Evolutionary conservation across 2,797 vertebrate species (phyloP).

Genomic region (Neosilurus mollespiculum): DNA sequence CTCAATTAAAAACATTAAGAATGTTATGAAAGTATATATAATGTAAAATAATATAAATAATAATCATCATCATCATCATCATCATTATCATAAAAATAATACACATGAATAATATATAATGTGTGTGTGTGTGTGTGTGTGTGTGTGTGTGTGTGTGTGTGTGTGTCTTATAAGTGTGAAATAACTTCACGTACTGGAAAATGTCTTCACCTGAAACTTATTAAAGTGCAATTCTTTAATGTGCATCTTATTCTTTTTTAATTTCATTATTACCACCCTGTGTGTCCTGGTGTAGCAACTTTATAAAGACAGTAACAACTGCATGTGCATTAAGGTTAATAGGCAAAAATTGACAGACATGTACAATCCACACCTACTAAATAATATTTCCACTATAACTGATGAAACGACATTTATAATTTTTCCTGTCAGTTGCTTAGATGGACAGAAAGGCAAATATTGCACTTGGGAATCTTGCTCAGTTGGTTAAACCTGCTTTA

Average conservation of each 20-base stretch:
- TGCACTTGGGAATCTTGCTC: conserved; percentile 24
- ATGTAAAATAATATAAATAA: no score
- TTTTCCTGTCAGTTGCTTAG: conserved; percentile 35
- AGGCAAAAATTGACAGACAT: neutral
- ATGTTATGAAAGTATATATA: neutral
- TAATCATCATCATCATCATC: no score
- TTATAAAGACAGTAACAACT: neutral
- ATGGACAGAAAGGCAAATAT: conserved; percentile 33
- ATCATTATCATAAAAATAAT: no score
- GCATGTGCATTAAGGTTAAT: neutral
- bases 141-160: no score
- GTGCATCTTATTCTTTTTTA: neutral
- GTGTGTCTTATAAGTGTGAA: neutral
- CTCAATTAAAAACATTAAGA: conserved; percentile 11
- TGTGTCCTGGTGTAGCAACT: neutral
- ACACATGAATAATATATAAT: no score
- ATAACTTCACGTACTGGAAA: neutral
- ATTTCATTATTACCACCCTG: neutral
- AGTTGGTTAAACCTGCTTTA: conserved; percentile 43
- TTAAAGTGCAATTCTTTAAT: neutral
- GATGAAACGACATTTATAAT: conserved; percentile 47
- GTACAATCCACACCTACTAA: conserved; percentile 18
- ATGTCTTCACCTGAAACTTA: neutral
- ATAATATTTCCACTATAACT: conserved; percentile 37
- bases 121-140: no score